phyloP scores from a whole-genome alignment of 1,140 invertebrate genomes.

The Conus betulinus region DNA sequence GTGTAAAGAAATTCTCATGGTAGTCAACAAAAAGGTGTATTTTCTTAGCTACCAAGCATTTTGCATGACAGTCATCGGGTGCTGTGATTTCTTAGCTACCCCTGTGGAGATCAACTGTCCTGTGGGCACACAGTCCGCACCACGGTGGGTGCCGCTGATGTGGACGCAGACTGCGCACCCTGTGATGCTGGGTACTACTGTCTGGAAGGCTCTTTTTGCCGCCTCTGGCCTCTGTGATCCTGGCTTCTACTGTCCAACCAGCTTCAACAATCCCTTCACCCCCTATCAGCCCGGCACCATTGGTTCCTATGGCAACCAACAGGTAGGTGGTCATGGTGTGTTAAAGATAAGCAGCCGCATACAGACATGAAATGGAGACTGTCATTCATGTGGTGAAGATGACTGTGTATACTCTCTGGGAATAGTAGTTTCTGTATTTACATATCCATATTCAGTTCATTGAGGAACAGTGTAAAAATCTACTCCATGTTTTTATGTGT shows the following conservation, averaged over 20 bases:
- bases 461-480: too few species aligned
- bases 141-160: constrained; percentile 53
- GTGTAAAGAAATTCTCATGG: too few species aligned
- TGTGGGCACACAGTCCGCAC: constrained; percentile 67
- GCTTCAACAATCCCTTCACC: constrained; percentile 65
- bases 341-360: too few species aligned
- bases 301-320: constrained; percentile 67
- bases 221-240: constrained; percentile 58
- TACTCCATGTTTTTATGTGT: too few species aligned
- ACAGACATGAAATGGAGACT: too few species aligned
- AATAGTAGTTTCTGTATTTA: too few species aligned
- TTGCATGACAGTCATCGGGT: background rate
- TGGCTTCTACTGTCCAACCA: constrained; percentile 71
- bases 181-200: constrained; percentile 71
- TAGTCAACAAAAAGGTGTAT: too few species aligned
- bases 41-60: background rate
- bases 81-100: constrained; percentile 54
- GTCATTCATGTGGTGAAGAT: too few species aligned
- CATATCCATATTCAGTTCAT: too few species aligned
- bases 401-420: too few species aligned
- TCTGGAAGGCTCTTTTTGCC: constrained; percentile 59
- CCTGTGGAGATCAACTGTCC: constrained; percentile 70
- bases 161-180: constrained; percentile 63
- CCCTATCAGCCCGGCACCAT: constrained; percentile 54
- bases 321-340: constrained; percentile 48